Evolutionary conservation across 2,113 vertebrate species (phyloP), one percentile per base, ranked within the genome.

Genomic region (Pseudopodoces humilis): DNA sequence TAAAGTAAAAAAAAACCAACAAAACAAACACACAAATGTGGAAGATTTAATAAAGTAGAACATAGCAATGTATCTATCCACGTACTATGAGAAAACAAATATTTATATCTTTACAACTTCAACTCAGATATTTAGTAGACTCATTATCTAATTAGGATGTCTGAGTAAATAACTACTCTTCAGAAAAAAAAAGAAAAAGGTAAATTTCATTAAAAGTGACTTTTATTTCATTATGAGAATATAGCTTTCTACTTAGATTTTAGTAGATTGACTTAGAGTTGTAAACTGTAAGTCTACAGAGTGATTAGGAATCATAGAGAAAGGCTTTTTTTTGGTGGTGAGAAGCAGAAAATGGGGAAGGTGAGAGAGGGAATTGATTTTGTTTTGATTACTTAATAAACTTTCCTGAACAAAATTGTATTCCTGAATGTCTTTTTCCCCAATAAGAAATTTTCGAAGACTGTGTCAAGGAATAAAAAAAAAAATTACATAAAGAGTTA

Each of bases 281-380:
- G 22, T 31, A 9, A 25, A 43, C 20, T 39, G 6, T 44, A 71
- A 74, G 8, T 20, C 24, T 46, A 49, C 18, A 72, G 10, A 21
- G 7, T 62, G n/a, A 55, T 41, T 68, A 74, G 27, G 28, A 65
- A 56, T 41, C 21, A n/a, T 27, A 19, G 46, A 19, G 15, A 70
- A 58, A 0, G 8, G 1, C 1, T 13, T 56, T 67, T 43, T 43
- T 85, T 70, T 55, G 15, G 3, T 27, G 8, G 3, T 31, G 14
- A 56, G 37, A 60, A 77, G 28, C 47, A 63, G 17, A 77, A 72
- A 52, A 18, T 59, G 14, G 3, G 31, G 9, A 21, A 65, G 0
- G 2, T 52, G 8, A 62, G 6, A 74, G 10, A 62, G 4, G 13
- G 41, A 55, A 56, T 2, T 55, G 5, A 10, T 52, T 69, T 78